Base-by-base conservation (phyloP, 1,140 invertebrate genomes). In the Amyelois transitella region DNA sequence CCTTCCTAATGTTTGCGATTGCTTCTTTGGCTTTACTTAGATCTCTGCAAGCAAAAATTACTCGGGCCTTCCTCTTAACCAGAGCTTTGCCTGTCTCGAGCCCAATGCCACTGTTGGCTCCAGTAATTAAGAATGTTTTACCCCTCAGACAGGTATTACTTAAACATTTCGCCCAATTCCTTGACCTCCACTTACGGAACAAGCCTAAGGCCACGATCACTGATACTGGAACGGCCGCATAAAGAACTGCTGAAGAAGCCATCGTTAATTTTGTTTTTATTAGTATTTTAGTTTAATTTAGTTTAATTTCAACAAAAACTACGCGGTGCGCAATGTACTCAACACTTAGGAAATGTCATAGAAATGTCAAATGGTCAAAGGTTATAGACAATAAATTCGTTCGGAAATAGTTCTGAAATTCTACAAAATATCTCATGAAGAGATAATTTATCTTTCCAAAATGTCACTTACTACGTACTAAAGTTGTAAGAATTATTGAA, bases 21-120 rank as follows among this genome's bases (percentile, higher is more conserved):
- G 90, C 91, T 49, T 89, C 75, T 57, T 90, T 90, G 2, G 93
- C 93, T 56, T 86, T 91, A 8, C 89, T 81, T 20, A 92, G 72
- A 75, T 92, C 90, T 50, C 94, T 82, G 69, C 94, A 95, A 0
- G 94, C 94, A 81, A 96, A 89, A 49, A 96, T 93, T 5, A 96
- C 91, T 38, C 90, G 90, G 0, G 93, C 94, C 61, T 91, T 91
- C 63, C 93, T 86, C 56, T 84, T 89, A 1, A 90, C 92, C 8
- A 95, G 79, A 54, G 93, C 92, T 48, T 90, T 90, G 0, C 93
- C 92, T 0, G 94, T 93, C 72, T 94, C 94, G 60, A 93, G 92
- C 1, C 95, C 96, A 55, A 96, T 93, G 0, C 96, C 95, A 54
- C 92, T 92, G 79, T 94, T 96, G 0, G 93, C 94, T 18, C 95